Conservation (phyloP, 2,888 invertebrate species). For the Pemphredon lugubris region DNA sequence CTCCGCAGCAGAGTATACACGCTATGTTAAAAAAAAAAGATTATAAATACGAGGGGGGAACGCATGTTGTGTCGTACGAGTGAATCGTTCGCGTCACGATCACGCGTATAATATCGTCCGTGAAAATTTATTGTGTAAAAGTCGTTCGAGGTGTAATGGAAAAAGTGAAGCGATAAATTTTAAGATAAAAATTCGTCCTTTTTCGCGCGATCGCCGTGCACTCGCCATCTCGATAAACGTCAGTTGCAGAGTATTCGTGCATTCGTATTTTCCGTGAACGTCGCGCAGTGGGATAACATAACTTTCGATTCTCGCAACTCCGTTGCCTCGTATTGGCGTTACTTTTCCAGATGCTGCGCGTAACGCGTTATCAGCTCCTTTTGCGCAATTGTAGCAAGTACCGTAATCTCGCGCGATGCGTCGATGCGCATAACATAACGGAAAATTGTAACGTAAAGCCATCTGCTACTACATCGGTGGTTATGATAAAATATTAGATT, state of each 20-base stretch:
- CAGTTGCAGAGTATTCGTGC: too few species aligned
- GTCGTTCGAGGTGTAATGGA: not conserved
- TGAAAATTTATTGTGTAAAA: not conserved
- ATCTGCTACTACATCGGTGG: too few species aligned
- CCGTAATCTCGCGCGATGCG: not conserved
- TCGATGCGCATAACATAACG: not conserved
- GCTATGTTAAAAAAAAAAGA: constrained; percentile 27
- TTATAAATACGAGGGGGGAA: not conserved
- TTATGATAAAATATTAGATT: too few species aligned
- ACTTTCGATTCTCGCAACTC: too few species aligned
- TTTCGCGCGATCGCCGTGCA: constrained; percentile 51
- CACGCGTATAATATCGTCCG: not conserved
- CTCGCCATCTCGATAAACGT: constrained; percentile 38
- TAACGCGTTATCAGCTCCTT: too few species aligned
- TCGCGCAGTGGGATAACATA: too few species aligned
- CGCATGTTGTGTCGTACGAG: not conserved
- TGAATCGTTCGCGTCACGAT: not conserved
- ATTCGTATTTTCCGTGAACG: too few species aligned
- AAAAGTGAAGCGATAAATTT: constrained; percentile 21
- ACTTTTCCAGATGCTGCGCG: too few species aligned
- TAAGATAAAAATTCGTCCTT: constrained; percentile 59
- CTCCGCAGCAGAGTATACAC: constrained; percentile 41
- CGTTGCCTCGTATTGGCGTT: too few species aligned
- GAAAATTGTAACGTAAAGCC: too few species aligned
- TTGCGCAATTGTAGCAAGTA: too few species aligned